phyloP scores from a whole-genome alignment of 1,140 invertebrate species.

The Globodera rostochiensis region DNA sequence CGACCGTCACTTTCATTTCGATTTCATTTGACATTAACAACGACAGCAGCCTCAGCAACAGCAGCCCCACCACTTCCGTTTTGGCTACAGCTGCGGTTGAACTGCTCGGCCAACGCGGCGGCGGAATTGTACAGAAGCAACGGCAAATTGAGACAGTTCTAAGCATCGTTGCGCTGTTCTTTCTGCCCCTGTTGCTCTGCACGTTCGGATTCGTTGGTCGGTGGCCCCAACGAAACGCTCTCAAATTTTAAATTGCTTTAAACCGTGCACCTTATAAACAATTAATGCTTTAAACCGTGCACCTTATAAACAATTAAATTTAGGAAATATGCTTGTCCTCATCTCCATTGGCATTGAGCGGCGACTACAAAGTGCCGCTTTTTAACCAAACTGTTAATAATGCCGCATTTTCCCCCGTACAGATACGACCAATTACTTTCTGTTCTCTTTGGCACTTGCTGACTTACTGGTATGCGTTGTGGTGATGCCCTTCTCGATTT shows the following conservation, averaged over 20 bases:
- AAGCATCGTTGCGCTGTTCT: conserved; percentile 48
- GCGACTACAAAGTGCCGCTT: conserved; percentile 65
- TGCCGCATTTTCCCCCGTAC: not conserved
- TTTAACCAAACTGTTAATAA: not conserved
- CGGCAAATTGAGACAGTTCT: not conserved
- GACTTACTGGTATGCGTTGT: conserved; percentile 66
- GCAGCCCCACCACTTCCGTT: not conserved
- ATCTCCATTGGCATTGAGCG: conserved; percentile 66
- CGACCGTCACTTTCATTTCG: not conserved
- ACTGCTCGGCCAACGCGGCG: not conserved
- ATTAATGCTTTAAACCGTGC: not conserved
- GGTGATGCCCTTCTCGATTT: conserved; percentile 63
- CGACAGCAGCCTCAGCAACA: not conserved
- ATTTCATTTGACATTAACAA: not conserved
- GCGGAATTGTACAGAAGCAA: too few relatives aligned
- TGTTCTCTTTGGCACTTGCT: conserved; percentile 68
- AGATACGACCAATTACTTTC: conserved; percentile 67
- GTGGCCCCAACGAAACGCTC: not conserved
- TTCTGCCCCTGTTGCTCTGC: conserved; percentile 49
- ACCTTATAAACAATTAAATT: not conserved
- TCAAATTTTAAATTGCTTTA: not conserved
- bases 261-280: not conserved
- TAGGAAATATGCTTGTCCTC: conserved; percentile 67
- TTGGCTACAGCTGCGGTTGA: not conserved
- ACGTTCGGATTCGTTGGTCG: conserved; percentile 52